Percentiles rank a stretch among this genome's conserved stretches.
Evolutionary conservation across 37 sponge, comb jelly and placozoan genomes (phyloP).

Genomic region (Diacarnus erythraeanus): DNA sequence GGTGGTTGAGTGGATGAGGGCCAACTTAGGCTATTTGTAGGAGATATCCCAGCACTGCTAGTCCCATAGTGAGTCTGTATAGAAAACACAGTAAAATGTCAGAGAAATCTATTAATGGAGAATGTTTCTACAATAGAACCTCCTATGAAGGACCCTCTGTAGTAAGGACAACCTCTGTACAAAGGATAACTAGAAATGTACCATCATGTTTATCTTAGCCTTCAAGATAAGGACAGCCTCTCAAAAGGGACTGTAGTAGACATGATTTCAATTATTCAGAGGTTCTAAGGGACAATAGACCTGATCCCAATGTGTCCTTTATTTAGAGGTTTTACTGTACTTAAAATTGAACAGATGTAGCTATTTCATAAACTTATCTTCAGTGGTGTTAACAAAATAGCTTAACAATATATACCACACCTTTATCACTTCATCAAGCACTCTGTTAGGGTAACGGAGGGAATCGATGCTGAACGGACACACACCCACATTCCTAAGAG

Average conservation of each 20-base stretch:
- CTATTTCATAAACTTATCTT: neutral
- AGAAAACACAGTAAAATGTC: neutral
- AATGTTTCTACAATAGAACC: neutral
- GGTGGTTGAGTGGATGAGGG: no score
- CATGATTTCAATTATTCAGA: neutral
- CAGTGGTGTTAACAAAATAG: no score
- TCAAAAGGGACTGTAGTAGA: neutral
- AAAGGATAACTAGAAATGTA: neutral
- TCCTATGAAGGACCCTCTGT: no score
- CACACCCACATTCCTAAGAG: constrained; percentile 35
- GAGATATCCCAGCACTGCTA: neutral
- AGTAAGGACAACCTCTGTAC: no score
- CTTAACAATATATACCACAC: constrained; percentile 12
- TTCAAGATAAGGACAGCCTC: no score
- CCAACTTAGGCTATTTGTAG: neutral
- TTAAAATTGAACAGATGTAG: no score
- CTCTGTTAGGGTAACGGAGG: constrained; percentile 27
- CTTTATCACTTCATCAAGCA: constrained; percentile 16
- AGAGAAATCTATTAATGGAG: no score
- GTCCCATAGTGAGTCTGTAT: neutral
- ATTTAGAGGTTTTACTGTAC: no score
- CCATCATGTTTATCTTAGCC: no score
- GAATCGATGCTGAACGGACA: constrained; percentile 30
- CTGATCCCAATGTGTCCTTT: no score
- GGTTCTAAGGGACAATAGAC: no score